A percentile compares a stretch with the other conserved stretches of the same genome.
Evolutionary conservation across 2,113 vertebrate genomes (phyloP).

Genomic region (western clawed frog (Xenopus tropicalis)): UCB_Xtro_10.0 CM004452.2:1791001-1791500

Average conservation of each 20-base stretch:
- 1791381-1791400: constrained; percentile 61
- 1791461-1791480: constrained; percentile 78
- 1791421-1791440: constrained; percentile 67
- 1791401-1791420: constrained; percentile 63
- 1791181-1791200: constrained; percentile 49
- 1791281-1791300: constrained; percentile 50
- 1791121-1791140: constrained; percentile 64
- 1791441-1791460: constrained; percentile 83
- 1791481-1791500: constrained; percentile 75
- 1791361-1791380: constrained; percentile 52
- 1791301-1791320: constrained; percentile 58
- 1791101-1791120: constrained; percentile 64
- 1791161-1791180: constrained; percentile 59
- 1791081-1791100: constrained; percentile 61
- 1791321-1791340: constrained; percentile 63
- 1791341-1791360: constrained; percentile 55
- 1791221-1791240: constrained; percentile 53
- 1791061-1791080: constrained; percentile 53
- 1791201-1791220: constrained; percentile 42
- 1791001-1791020: constrained; percentile 55
- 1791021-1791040: constrained; percentile 50
- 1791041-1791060: constrained; percentile 48
- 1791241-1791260: constrained; percentile 55
- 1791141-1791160: constrained; percentile 68
- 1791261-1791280: constrained; percentile 60